These are phyloP conservation scores for Spicauda simplicius DNA, from an alignment of 2,888 invertebrate species.

Conservation along the genomic window DNA sequence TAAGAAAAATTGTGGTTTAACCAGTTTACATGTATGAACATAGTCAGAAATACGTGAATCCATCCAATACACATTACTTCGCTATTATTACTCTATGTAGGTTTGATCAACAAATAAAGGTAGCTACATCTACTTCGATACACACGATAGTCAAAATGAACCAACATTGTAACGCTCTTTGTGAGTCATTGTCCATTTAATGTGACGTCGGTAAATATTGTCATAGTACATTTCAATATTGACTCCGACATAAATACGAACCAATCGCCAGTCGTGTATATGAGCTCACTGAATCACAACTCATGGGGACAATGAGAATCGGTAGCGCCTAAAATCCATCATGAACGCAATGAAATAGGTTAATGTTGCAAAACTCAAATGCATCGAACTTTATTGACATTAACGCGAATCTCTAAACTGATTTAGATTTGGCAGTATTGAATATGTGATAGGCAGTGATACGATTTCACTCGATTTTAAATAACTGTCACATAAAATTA, in stretches of 20 bases:
- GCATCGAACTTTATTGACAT: slow-evolving; percentile 17
- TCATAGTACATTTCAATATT: slow-evolving; percentile 25
- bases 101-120: no score
- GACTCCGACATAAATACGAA: slow-evolving; percentile 6
- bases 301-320: slow-evolving; percentile 26
- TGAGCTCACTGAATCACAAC: slow-evolving; percentile 28
- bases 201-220: slow-evolving; percentile 15
- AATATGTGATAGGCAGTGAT: no score
- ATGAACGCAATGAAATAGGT: slow-evolving; percentile 10
- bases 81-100: no score
- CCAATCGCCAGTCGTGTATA: slow-evolving; percentile 22
- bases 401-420: not conserved
- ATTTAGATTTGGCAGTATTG: not conserved
- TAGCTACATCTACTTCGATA: no score
- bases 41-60: no score
- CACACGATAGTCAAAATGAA: not conserved
- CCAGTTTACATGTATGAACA: no score
- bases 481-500: no score
- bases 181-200: slow-evolving; percentile 10
- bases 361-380: slow-evolving; percentile 18
- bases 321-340: slow-evolving; percentile 16
- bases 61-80: no score
- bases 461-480: no score
- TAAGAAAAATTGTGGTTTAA: no score
- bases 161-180: not conserved